phyloP scores from a whole-genome alignment of 2,113 vertebrate genomes.

The Chloroceryle aenea region DNA sequence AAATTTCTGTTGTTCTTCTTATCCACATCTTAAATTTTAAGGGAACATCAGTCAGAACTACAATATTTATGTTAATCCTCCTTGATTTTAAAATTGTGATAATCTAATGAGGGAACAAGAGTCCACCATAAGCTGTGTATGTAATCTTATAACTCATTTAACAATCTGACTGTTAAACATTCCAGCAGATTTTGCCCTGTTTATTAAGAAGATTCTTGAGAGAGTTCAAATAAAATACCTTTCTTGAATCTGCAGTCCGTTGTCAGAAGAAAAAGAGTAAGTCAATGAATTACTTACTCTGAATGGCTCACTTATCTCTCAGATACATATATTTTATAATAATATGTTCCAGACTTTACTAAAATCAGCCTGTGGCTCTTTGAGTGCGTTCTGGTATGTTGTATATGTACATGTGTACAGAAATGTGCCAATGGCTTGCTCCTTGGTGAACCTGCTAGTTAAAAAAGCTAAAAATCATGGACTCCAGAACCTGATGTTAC shows the following conservation, averaged over 20 bases:
- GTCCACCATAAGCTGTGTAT: background rate
- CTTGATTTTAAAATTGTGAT: background rate
- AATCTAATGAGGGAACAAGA: background rate
- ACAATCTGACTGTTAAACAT: background rate
- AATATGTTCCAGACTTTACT: background rate
- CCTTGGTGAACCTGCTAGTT: background rate
- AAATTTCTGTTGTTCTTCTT: background rate
- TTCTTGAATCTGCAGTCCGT: background rate
- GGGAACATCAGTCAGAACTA: background rate
- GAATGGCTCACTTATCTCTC: background rate
- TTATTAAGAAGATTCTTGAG: background rate
- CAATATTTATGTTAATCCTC: background rate
- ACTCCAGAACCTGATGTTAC: background rate
- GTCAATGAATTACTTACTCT: background rate
- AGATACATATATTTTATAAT: background rate
- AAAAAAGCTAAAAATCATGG: background rate
- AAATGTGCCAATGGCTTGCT: background rate
- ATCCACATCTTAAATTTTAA: background rate
- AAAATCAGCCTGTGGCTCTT: background rate
- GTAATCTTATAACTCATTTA: background rate
- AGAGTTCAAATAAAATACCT: background rate
- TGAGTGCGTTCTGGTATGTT: background rate
- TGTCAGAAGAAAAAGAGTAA: background rate
- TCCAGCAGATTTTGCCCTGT: background rate
- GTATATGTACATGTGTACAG: too few species aligned